Percentiles rank a stretch among this genome's conserved stretches.
Conservation (phyloP, 2,888 invertebrate species). For the Acanthosepion lycidas region DNA sequence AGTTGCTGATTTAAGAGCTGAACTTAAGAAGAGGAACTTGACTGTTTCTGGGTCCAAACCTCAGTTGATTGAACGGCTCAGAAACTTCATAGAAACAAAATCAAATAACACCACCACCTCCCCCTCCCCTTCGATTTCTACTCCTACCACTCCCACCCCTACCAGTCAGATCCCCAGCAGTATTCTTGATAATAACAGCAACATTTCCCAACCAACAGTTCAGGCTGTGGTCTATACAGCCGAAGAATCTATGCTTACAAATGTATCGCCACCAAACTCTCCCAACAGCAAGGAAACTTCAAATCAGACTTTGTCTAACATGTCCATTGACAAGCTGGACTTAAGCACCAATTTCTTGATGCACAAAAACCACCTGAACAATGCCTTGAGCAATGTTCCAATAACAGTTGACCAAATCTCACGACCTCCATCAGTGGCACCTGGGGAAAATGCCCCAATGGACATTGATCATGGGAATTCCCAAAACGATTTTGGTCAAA, state of each 20-base stretch:
- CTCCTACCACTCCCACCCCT: constrained; percentile 51
- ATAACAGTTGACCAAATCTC: constrained; percentile 66
- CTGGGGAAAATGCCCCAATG: constrained; percentile 66
- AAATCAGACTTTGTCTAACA: constrained; percentile 60
- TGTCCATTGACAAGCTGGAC: constrained; percentile 70
- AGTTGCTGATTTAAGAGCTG: constrained; percentile 93
- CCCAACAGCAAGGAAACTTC: constrained; percentile 57
- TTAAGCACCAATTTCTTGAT: constrained; percentile 58
- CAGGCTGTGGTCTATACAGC: constrained; percentile 39
- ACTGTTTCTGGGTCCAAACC: constrained; percentile 98
- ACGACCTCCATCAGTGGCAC: constrained; percentile 71
- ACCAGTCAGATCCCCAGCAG: constrained; percentile 53
- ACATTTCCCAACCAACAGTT: constrained; percentile 52
- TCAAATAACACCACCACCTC: constrained; percentile 52
- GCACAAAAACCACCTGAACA: constrained; percentile 49
- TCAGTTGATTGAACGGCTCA: constrained; percentile 91
- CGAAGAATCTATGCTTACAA: constrained; percentile 47
- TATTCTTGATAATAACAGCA: constrained; percentile 54
- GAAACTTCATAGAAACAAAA: constrained; percentile 77
- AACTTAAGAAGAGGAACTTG: constrained; percentile 92
- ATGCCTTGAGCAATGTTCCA: constrained; percentile 50
- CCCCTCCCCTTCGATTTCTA: constrained; percentile 50
- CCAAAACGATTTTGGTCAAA: not conserved
- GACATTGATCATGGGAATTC: constrained; percentile 64
- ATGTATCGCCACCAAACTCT: constrained; percentile 65